Evolutionary conservation across 2,113 vertebrate species (phyloP).

Genomic region (Entomyzon cyanotis): DNA sequence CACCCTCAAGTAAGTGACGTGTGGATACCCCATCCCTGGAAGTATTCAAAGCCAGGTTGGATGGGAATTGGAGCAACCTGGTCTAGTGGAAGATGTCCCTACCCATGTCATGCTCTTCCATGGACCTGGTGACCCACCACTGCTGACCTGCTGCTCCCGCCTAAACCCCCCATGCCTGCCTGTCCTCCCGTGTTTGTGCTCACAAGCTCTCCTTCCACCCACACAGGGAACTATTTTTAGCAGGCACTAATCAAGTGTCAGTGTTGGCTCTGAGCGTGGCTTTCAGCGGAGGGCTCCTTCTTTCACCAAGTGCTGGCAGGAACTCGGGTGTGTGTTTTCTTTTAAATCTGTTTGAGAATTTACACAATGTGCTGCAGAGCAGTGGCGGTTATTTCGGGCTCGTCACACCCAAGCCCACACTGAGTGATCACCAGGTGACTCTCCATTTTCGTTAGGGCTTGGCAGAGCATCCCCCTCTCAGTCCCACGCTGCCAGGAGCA

Average conservation of each 20-base stretch:
- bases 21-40: neutral
- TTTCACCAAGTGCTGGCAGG: neutral
- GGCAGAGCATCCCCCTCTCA: neutral
- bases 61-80: neutral
- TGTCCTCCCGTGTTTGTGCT: neutral
- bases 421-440: neutral
- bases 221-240: conserved; percentile 50
- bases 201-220: conserved; percentile 36
- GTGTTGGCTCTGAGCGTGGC: neutral
- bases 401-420: neutral
- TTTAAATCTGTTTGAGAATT: neutral
- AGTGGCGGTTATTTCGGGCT: neutral
- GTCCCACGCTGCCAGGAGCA: rapidly evolving
- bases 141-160: neutral
- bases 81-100: neutral
- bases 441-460: neutral
- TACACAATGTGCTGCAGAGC: neutral
- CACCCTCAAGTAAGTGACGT: neutral
- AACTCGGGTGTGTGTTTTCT: neutral
- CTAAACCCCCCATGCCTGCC: neutral
- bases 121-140: rapidly evolving
- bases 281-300: conserved; percentile 3
- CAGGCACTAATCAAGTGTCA: neutral
- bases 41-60: neutral
- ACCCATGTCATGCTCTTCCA: neutral